Percentiles rank a stretch among this genome's conserved stretches.
phyloP scores from a whole-genome alignment of 2,888 invertebrate genomes.

The Lysandra bellargus region DNA sequence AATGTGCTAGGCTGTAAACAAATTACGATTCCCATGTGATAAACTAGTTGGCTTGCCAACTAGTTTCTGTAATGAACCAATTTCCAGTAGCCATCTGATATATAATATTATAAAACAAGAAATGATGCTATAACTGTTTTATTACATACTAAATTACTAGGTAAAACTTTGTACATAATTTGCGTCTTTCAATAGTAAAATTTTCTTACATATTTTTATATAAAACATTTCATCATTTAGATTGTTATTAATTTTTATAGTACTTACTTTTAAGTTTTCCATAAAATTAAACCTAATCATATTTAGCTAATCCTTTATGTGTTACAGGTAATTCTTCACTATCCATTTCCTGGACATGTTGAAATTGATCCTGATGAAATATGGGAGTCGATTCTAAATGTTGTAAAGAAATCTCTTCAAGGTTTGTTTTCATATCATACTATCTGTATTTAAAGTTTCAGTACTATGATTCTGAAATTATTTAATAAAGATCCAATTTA shows the following conservation, averaged over 20 bases:
- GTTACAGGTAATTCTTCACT: slow-evolving; percentile 87
- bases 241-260: background rate
- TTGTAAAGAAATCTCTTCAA: slow-evolving; percentile 85
- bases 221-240: background rate
- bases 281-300: background rate
- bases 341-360: slow-evolving; percentile 89
- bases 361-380: slow-evolving; percentile 94
- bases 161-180: too few relatives aligned
- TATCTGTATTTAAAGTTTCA: background rate
- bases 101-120: too few relatives aligned
- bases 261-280: slow-evolving; percentile 22
- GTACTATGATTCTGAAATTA: too few relatives aligned
- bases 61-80: too few relatives aligned
- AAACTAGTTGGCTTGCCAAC: too few relatives aligned
- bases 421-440: slow-evolving; percentile 64
- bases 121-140: too few relatives aligned
- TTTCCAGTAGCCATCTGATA: too few relatives aligned
- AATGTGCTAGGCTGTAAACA: too few relatives aligned
- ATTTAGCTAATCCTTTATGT: slow-evolving; percentile 14
- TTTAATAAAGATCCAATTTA: too few relatives aligned
- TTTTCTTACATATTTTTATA: background rate
- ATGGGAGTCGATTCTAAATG: slow-evolving; percentile 84
- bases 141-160: too few relatives aligned
- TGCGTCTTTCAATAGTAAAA: too few relatives aligned
- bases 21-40: too few relatives aligned